A percentile compares a stretch with the other conserved stretches of the same genome.
These are phyloP conservation scores for Potamilus streckersoni DNA, from an alignment of 1,140 invertebrate genomes.

Conservation along the genomic window DNA sequence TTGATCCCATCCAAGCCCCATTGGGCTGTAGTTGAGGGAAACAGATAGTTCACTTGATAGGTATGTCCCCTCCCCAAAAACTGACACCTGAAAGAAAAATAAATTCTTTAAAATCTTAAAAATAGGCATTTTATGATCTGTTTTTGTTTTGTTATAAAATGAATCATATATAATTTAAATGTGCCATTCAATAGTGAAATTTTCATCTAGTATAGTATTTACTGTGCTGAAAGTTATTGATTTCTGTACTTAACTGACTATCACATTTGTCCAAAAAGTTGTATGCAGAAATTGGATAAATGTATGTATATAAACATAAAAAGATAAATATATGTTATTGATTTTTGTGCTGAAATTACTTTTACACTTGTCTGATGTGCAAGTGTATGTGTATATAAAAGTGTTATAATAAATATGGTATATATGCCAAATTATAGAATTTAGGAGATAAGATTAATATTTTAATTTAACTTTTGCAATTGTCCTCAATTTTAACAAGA, in stretches of 20 bases:
- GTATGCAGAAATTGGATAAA: no score
- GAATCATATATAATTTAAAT: background rate
- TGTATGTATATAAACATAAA: no score
- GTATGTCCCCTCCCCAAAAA: conserved; percentile 83
- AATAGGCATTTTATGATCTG: no score
- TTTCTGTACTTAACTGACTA: no score
- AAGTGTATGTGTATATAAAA: no score
- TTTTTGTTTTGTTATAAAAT: background rate
- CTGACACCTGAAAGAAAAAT: conserved; percentile 71
- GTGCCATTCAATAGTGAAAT: background rate
- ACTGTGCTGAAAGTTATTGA: background rate
- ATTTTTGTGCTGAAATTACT: background rate
- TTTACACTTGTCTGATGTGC: background rate
- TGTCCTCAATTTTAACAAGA: no score
- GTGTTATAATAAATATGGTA: background rate
- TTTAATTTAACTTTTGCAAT: no score
- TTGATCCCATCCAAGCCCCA: conserved; percentile 79
- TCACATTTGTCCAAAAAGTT: no score
- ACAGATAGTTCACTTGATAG: conserved; percentile 79
- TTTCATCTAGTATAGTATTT: background rate
- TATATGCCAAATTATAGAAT: no score
- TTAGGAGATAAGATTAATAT: no score
- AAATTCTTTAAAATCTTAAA: no score
- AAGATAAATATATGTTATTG: no score
- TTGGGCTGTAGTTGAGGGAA: conserved; percentile 78